Conservation (phyloP, 2,113 vertebrate species). For the Colinus virginianus region DNA sequence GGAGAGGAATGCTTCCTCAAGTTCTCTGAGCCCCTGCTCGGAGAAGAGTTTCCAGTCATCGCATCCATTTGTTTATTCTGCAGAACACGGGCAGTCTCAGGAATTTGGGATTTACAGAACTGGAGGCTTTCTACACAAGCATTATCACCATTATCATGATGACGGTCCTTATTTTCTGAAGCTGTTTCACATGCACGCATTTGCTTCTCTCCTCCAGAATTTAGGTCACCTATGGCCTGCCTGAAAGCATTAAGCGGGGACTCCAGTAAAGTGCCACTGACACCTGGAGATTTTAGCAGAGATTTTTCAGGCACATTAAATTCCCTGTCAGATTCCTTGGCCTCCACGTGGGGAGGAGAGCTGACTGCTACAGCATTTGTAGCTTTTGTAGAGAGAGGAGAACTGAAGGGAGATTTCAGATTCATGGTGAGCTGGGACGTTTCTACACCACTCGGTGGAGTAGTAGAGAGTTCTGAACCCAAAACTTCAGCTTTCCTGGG, state of each 20-base stretch:
- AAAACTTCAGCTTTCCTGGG: background rate
- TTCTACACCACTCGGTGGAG: background rate
- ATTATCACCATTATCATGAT: fast-evolving
- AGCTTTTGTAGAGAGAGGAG: background rate
- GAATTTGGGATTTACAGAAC: background rate
- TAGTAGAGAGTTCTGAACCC: background rate
- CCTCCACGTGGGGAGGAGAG: fast-evolving
- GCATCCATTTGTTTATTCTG: background rate
- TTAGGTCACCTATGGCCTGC: background rate
- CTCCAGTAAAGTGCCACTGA: background rate
- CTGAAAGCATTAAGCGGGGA: background rate
- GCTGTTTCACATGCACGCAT: background rate
- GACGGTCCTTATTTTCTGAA: background rate
- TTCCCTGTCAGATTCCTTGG: background rate
- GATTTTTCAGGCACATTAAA: background rate
- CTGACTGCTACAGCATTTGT: background rate
- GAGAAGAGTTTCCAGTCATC: background rate
- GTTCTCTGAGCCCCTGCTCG: background rate
- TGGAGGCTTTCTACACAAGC: background rate
- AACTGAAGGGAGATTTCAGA: background rate
- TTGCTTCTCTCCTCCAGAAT: background rate
- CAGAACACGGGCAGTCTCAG: background rate
- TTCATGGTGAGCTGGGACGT: background rate
- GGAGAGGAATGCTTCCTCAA: background rate
- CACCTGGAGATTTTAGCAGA: background rate